Evolutionary conservation across 1,140 invertebrate genomes (phyloP).

Genomic region (Drosophila takahashii): DNA sequence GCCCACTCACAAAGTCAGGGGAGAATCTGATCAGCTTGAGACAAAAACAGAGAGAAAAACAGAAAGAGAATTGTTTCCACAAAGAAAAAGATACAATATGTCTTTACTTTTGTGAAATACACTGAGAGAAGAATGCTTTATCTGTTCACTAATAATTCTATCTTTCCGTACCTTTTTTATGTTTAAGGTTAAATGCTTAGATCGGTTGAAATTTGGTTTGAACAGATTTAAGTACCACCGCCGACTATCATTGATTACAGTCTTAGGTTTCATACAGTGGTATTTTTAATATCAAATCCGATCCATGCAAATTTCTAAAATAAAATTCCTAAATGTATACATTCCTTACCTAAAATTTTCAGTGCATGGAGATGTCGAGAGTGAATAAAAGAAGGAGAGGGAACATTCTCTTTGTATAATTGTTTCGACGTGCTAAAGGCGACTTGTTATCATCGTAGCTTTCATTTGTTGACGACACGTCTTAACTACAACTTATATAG

Average conservation of each 20-base stretch:
- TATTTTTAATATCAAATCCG: neutral
- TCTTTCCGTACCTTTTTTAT: too few species aligned
- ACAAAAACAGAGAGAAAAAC: slow-evolving; percentile 2
- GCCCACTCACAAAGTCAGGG: slow-evolving; percentile 28
- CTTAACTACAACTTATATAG: slow-evolving; percentile 37
- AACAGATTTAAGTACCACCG: too few species aligned
- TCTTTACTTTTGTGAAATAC: neutral
- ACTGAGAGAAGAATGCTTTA: slow-evolving; percentile 3
- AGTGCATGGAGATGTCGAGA: neutral
- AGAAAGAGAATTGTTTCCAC: slow-evolving; percentile 2
- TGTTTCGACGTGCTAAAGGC: slow-evolving; percentile 40
- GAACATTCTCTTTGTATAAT: slow-evolving; percentile 42
- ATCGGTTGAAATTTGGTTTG: too few species aligned
- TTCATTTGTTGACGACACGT: slow-evolving; percentile 45
- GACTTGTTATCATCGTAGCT: slow-evolving; percentile 40
- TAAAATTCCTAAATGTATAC: neutral
- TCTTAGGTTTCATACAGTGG: too few species aligned
- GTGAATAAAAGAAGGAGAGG: neutral
- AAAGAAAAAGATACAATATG: slow-evolving; percentile 12
- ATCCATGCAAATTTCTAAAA: neutral
- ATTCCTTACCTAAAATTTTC: neutral
- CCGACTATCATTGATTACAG: too few species aligned
- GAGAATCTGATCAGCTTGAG: slow-evolving; percentile 19
- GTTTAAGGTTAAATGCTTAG: too few species aligned
- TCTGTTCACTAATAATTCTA: too few species aligned